Evolutionary conservation across 2,888 invertebrate species (phyloP).

Genomic region (Oligia fasciuncula): DNA sequence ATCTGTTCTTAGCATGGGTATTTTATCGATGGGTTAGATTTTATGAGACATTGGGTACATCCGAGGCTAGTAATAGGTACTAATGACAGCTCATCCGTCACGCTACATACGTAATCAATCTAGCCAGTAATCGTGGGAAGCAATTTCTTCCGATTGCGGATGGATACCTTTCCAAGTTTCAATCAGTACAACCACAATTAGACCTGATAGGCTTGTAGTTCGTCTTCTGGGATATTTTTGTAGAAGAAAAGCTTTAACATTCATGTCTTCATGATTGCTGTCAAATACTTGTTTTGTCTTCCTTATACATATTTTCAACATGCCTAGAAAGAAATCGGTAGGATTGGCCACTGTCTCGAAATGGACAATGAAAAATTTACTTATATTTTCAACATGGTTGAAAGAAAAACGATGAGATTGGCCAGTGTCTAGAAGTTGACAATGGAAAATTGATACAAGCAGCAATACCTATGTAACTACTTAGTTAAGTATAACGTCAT

Average conservation of each 20-base stretch:
- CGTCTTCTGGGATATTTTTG: not conserved
- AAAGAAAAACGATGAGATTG: no score
- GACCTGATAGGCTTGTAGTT: not conserved
- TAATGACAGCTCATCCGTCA: constrained; percentile 69
- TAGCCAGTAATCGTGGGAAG: constrained; percentile 66
- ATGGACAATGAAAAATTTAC: no score
- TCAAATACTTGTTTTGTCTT: not conserved
- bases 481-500: not conserved
- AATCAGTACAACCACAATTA: constrained; percentile 9
- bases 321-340: no score
- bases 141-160: constrained; percentile 47
- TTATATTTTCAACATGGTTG: not conserved
- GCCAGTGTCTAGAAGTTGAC: not conserved
- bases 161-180: constrained; percentile 26
- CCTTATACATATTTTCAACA: not conserved
- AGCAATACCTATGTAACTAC: no score
- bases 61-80: constrained; percentile 58
- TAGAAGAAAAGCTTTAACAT: not conserved
- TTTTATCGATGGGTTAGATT: constrained; percentile 38
- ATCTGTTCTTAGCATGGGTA: not conserved
- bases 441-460: not conserved
- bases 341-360: not conserved
- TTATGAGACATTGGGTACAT: constrained; percentile 44
- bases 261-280: not conserved
- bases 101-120: constrained; percentile 65